phyloP scores from a whole-genome alignment of 2,888 invertebrate species.

The Sphaerophoria taeniata region DNA sequence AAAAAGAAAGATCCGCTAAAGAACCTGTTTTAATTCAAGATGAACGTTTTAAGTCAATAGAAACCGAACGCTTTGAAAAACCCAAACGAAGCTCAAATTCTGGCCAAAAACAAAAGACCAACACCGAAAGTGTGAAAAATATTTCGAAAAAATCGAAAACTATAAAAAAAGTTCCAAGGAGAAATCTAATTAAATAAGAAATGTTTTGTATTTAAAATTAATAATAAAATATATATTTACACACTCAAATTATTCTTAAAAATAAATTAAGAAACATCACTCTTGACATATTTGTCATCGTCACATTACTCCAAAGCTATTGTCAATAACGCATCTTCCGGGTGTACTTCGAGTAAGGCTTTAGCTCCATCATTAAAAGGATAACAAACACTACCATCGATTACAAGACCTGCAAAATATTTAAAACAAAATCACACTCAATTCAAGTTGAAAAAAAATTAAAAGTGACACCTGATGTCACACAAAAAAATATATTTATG shows the following conservation, averaged over 20 bases:
- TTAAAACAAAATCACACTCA: conserved; percentile 14
- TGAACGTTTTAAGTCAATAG: conserved; percentile 80
- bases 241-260: conserved; percentile 65
- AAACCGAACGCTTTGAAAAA: conserved; percentile 78
- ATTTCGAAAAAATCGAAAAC: conserved; percentile 27
- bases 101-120: too few species aligned
- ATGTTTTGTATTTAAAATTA: conserved; percentile 37
- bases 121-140: conserved; percentile 7
- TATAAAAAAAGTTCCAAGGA: too few species aligned
- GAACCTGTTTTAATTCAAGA: conserved; percentile 78
- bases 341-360: conserved; percentile 91
- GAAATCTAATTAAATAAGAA: too few species aligned
- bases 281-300: conserved; percentile 36
- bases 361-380: conserved; percentile 97
- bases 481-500: not conserved
- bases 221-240: conserved; percentile 56
- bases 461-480: not conserved
- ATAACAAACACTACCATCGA: conserved; percentile 97
- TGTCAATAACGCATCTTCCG: conserved; percentile 94
- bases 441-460: not conserved
- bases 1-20: conserved; percentile 75
- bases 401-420: conserved; percentile 88
- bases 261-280: conserved; percentile 69
- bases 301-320: conserved; percentile 82
- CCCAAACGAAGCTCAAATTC: conserved; percentile 74